These are phyloP conservation scores for Poecile atricapillus DNA, from an alignment of 2,113 vertebrate species.

Conservation along the genomic window DNA sequence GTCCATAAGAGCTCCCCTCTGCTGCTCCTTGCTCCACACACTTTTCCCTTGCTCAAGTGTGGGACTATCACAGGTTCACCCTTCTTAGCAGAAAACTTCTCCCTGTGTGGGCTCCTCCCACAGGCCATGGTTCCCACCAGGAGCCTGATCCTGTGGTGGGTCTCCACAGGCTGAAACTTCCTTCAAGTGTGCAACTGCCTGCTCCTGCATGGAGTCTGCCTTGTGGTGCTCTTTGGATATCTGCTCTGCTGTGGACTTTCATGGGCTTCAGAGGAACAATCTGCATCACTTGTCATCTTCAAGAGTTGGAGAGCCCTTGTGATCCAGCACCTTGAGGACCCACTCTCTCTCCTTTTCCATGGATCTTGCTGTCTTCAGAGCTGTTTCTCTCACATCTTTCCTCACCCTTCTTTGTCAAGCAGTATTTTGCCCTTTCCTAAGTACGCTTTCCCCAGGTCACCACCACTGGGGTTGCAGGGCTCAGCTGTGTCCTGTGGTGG, in stretches of 20 bases:
- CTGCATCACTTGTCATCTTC: not conserved
- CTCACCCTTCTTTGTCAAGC: not conserved
- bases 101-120: not conserved
- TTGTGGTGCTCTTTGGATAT: not conserved
- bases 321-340: not conserved
- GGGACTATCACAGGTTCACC: not conserved
- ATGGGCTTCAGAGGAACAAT: not conserved
- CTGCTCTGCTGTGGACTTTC: not conserved
- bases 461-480: not conserved
- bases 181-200: not conserved
- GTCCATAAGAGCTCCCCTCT: not conserved
- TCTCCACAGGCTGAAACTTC: not conserved
- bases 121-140: not conserved
- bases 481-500: accelerated
- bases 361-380: not conserved
- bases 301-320: not conserved
- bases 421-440: not conserved
- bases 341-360: not conserved
- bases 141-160: not conserved
- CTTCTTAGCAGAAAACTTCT: not conserved
- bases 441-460: accelerated
- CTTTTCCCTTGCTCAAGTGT: not conserved
- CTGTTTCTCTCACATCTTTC: not conserved
- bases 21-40: not conserved
- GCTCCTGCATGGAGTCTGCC: accelerated